Evolutionary conservation across 1,140 invertebrate species (phyloP).

Genomic region (Zaprionus capensis): DNA sequence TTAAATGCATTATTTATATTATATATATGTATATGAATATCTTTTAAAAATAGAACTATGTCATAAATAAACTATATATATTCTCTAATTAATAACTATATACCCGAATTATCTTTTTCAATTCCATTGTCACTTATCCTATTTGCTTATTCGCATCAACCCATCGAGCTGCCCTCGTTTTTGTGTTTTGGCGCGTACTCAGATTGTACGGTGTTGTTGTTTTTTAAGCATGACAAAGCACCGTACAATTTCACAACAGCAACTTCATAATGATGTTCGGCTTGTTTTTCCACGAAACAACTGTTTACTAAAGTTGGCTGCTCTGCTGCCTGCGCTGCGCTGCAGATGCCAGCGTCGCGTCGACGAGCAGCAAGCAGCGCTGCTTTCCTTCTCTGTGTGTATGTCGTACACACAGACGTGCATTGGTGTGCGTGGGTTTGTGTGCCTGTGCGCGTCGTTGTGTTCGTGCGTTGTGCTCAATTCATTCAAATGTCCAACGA

Average conservation of each 20-base stretch:
- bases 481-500: constrained; percentile 70
- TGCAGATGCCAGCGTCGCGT: constrained; percentile 41
- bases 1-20: too few species aligned
- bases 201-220: constrained; percentile 61
- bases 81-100: too few species aligned
- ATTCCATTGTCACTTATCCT: background rate
- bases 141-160: background rate
- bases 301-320: constrained; percentile 71
- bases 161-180: constrained; percentile 27
- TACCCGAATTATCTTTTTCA: background rate
- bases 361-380: constrained; percentile 32
- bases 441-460: constrained; percentile 3
- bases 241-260: constrained; percentile 82
- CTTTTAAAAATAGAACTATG: too few species aligned
- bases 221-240: constrained; percentile 81
- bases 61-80: too few species aligned
- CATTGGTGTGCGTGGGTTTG: constrained; percentile 8
- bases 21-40: too few species aligned
- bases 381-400: constrained; percentile 31
- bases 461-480: constrained; percentile 65
- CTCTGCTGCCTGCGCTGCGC: constrained; percentile 22
- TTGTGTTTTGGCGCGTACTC: constrained; percentile 77
- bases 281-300: constrained; percentile 83
- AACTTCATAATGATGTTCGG: constrained; percentile 81
- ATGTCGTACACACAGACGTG: background rate